Base-by-base conservation (phyloP, 2,888 invertebrate genomes). In the Rhimphoctona megacephalus region DNA sequence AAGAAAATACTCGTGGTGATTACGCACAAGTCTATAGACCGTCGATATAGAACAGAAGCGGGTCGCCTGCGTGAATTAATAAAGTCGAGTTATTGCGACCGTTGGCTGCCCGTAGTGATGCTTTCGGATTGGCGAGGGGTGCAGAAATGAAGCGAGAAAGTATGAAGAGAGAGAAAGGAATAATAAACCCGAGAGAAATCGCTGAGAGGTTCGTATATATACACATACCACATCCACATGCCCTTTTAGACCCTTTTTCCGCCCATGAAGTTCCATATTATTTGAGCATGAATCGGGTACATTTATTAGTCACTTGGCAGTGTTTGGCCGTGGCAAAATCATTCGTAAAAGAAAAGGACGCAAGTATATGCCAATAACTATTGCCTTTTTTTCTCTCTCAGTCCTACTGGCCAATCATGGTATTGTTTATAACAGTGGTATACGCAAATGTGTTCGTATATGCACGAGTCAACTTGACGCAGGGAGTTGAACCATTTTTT, bases 371-470 rank as follows among this genome's bases (percentile, higher is more conserved):
- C 57, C 54, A 61, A 39, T 25, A 57, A 61, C 43, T 46, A 25
- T 14, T 25, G 33, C 11, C 25, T 52, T 43, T 74, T 61, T 74
- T 61, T 39, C 39, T n/a, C 6, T 39, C 8, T 1, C n/a, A 11
- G 8, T 25, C 5, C n/a, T n/a, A n/a, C 17, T 61, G 33, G 57
- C 54, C 14, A 39, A 57, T 39, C 39, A 54, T 57, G 17, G 57
- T 3, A 57, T 43, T 2, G 19, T 19, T 54, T 8, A 43, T 8
- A 70, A 70, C 61, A 30, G 17, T n/a, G 46, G 57, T 33, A n/a
- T 88, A 90, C 90, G 90, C 91, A 91, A 89, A 91, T 91, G 90
- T 90, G 70, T 81, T 57, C 72, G 81, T 78, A 80, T 73, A 73
- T 78, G 85, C 77, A 88, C 52, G 57, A 67, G 73, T 57, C 22